Base-by-base conservation (phyloP, 2,113 vertebrate genomes). In the Eleginops maclovinus region DNA sequence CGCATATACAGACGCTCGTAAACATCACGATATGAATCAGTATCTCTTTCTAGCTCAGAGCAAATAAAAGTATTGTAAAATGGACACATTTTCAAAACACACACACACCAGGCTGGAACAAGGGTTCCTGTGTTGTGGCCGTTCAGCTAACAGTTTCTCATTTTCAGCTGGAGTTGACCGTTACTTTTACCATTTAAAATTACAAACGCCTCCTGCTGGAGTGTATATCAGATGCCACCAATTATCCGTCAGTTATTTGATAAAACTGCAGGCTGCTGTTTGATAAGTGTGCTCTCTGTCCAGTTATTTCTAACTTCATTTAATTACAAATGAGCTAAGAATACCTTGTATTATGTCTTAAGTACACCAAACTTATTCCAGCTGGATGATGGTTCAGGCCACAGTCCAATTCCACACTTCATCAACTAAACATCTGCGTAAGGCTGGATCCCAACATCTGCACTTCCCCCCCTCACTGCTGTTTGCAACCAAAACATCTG, bases 401-500 rank as follows among this genome's bases (percentile, higher is more conserved):
- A 17, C 40, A 50, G 51, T 21, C 61, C 12, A 43, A 66, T 21
- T n/a, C 19, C 60, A 77, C 26, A 12, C 56, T 66, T 50, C 31
- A 60, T 69, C 11, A 55, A 31, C 40, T 2, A 47, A 63, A 26
- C 56, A 78, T 76, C 51, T 84, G 46, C 17, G 41, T 49, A 24
- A 9, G 24, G 51, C 11, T 46, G 12, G 12, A 73, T n/a, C 9
- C 0, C 13, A 43, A 75, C 72, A 71, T 77, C 63, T 72, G 72
- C 61, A 53, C n/a, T 41, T 61, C 49, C 21, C 51, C 59, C 36
- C 53, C 31, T n/a, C 31, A 66, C 40, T 22, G 44, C 49, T 66
- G 28, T 56, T 47, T 7, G 53, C n/a, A 71, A 68, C 43, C 44
- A 41, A 67, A 80, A 77, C 51, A 77, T 79, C 67, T 67, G 62